Base-by-base conservation (phyloP, 2,113 vertebrate species). In the Etheostoma cragini region DNA sequence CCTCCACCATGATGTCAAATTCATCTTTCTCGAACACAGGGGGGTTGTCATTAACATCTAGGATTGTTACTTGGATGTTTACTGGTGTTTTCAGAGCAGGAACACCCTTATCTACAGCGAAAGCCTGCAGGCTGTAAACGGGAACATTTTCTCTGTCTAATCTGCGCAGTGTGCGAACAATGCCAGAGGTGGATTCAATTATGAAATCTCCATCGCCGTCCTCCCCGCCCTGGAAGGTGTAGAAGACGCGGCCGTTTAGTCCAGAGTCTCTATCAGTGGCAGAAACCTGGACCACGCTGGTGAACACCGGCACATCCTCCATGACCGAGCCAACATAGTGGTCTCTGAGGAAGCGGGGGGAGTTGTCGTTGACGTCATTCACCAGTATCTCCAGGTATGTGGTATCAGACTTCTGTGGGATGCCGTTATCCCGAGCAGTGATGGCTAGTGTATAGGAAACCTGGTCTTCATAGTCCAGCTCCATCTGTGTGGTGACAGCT, bases 361-460 rank as follows among this genome's bases (percentile, higher is more conserved):
- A 95, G 0, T 99, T 99, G 93, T 99, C 98, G 0, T 99, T 99
- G 4, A 99, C 96, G 0, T 99, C 98, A 0, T 96, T 99, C 47
- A 99, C 97, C 69, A 98, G 91, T 73, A 99, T 99, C 94, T 99
- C 98, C 87, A 99, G 88, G 88, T 99, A 99, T 16, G 98, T 99
- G 17, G 98, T 99, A 91, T 99, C 98, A 0, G 98, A 99, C 89
- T 99, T 99, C 91, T 99, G 98, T 0, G 98, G 98, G 83, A 99
- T 99, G 80, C 98, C 98, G 0, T 99, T 99, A 84, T 99, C 98
- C 0, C 96, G 96, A 0, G 98, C 98, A 0, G 97, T 99, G 91
- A 99, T 97, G 88, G 98, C 98, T 22, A 99, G 81, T 0, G 98
- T 99, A 50, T 99, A 99, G 15, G 97, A 98, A 7, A 99, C 97